These are phyloP conservation scores for Melanerpes formicivorus DNA, from an alignment of 2,113 vertebrate species.

Conservation along the genomic window DNA sequence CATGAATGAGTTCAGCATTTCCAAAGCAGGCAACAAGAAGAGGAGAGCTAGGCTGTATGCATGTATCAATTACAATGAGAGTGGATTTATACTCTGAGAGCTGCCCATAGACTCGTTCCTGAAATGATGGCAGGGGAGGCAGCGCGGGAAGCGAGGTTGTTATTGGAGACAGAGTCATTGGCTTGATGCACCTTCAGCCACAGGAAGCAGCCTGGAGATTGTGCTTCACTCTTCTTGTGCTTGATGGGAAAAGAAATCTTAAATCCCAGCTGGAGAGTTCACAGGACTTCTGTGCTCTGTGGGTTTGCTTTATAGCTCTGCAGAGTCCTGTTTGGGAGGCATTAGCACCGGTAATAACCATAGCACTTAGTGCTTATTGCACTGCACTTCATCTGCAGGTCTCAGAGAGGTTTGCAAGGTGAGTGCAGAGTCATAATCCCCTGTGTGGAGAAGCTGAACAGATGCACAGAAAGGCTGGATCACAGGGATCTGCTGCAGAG, in stretches of 20 bases:
- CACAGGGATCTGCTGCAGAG: too few relatives aligned
- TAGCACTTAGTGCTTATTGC: background rate
- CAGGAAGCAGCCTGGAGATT: slow-evolving; percentile 23
- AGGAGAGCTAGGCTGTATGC: background rate
- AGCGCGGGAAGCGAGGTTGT: background rate
- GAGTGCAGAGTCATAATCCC: background rate
- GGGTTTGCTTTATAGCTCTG: slow-evolving; percentile 15
- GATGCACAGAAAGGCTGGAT: background rate
- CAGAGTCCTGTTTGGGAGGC: background rate
- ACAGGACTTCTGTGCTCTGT: slow-evolving; percentile 16
- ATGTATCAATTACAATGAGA: slow-evolving; percentile 19
- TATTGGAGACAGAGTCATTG: slow-evolving; percentile 25
- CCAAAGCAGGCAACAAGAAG: background rate
- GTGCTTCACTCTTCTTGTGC: slow-evolving; percentile 34
- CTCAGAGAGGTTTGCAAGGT: background rate
- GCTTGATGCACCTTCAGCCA: background rate
- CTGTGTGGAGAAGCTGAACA: background rate
- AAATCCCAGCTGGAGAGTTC: slow-evolving; percentile 31
- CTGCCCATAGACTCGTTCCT: slow-evolving; percentile 42
- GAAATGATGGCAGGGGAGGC: slow-evolving; percentile 19
- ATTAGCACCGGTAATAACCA: slow-evolving; percentile 12
- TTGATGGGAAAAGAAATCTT: slow-evolving; percentile 11
- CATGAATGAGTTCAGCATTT: background rate
- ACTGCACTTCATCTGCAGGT: background rate
- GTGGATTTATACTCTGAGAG: slow-evolving; percentile 23